Conservation (phyloP, 2,797 vertebrate genomes). For the Sebastes steindachneri region DNA sequence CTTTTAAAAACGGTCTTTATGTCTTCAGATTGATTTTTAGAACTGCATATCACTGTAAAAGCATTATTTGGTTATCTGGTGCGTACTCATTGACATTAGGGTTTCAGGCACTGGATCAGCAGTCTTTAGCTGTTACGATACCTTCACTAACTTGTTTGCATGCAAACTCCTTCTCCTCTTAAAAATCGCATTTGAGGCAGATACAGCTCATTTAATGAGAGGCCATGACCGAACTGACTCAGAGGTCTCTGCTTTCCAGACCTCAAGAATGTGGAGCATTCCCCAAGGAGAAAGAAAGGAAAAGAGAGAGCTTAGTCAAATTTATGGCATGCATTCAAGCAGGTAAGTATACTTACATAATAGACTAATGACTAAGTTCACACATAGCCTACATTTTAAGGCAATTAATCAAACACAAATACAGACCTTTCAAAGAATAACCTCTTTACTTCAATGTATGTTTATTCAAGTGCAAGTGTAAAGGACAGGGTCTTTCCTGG, state of each 20-base stretch:
- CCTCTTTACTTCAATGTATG: neutral
- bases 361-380: neutral
- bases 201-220: conserved; percentile 67
- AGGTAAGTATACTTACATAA: neutral
- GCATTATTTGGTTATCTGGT: neutral
- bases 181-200: conserved; percentile 49
- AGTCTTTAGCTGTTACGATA: neutral
- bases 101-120: conserved; percentile 11
- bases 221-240: conserved; percentile 56
- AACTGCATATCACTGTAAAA: neutral
- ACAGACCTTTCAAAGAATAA: neutral
- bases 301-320: neutral
- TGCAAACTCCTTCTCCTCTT: conserved; percentile 16
- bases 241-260: conserved; percentile 49
- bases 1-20: neutral
- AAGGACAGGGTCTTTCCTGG: neutral
- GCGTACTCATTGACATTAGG: neutral
- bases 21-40: neutral
- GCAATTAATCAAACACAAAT: neutral
- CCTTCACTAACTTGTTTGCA: conserved; percentile 20
- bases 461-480: neutral
- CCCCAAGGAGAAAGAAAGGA: neutral
- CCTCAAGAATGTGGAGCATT: conserved; percentile 52
- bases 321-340: neutral
- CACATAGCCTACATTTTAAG: neutral